These are phyloP conservation scores for Cephus rjabovi DNA, from an alignment of 2,888 invertebrate genomes.

Conservation along the genomic window DNA sequence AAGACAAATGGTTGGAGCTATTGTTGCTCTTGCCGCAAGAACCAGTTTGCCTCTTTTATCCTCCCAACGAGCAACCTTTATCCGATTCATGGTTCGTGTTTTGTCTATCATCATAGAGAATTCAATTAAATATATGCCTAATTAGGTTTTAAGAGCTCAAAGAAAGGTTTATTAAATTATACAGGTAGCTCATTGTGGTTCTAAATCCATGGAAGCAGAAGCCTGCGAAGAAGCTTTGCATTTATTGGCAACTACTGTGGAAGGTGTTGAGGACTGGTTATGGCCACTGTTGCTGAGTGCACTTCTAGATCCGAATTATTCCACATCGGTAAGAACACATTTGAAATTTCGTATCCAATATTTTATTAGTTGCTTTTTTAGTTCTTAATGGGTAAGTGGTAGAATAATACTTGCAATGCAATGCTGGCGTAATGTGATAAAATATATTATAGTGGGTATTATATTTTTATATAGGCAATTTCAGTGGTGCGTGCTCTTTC, in stretches of 20 bases:
- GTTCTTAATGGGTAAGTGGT: too few relatives aligned
- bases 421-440: background rate
- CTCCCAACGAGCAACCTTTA: constrained; percentile 52
- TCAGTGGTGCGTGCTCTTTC: constrained; percentile 52
- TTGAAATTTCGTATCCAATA: background rate
- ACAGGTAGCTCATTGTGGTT: constrained; percentile 50
- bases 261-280: constrained; percentile 57
- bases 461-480: constrained; percentile 34
- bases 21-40: constrained; percentile 56
- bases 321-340: constrained; percentile 38
- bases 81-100: constrained; percentile 53
- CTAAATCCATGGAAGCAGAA: constrained; percentile 46
- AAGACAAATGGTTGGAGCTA: constrained; percentile 54
- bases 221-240: constrained; percentile 57
- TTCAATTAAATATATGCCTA: constrained; percentile 4
- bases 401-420: too few relatives aligned
- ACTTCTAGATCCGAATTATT: constrained; percentile 47
- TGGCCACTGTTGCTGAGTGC: constrained; percentile 56
- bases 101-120: constrained; percentile 3
- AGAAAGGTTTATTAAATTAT: constrained; percentile 15
- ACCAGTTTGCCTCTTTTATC: constrained; percentile 53
- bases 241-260: constrained; percentile 58
- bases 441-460: background rate
- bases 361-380: background rate
- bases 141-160: background rate